Conservation (phyloP, 2,888 invertebrate species). For the Noctua janthina region DNA sequence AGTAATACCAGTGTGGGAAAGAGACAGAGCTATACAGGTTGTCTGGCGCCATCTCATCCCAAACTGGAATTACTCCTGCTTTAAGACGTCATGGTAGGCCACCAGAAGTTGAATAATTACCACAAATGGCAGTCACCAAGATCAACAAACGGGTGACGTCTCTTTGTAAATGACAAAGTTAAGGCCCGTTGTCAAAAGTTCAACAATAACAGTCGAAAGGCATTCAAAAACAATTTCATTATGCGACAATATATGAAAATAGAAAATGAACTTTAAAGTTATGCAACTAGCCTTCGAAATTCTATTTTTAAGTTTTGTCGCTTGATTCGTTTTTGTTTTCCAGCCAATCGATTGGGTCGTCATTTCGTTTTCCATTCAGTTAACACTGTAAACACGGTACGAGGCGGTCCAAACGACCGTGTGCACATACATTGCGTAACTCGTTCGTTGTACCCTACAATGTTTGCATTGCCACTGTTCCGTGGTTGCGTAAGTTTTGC, state of each 20-base stretch:
- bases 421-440: conserved; percentile 52
- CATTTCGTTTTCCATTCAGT: conserved; percentile 61
- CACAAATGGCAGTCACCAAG: not conserved
- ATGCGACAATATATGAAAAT: not conserved
- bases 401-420: conserved; percentile 40
- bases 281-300: not conserved
- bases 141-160: not conserved
- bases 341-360: conserved; percentile 54
- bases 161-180: conserved; percentile 15
- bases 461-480: conserved; percentile 48
- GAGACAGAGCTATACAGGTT: no score
- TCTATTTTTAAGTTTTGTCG: not conserved
- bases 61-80: no score
- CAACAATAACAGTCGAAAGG: conserved; percentile 38
- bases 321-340: not conserved
- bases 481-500: conserved; percentile 23
- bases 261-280: not conserved
- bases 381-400: conserved; percentile 58
- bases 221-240: not conserved
- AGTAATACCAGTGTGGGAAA: no score
- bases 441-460: conserved; percentile 41
- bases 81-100: no score
- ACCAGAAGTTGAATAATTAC: not conserved
- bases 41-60: no score
- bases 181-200: conserved; percentile 28